Base-by-base conservation (phyloP, 1,140 invertebrate species). In the Apis florea region DNA sequence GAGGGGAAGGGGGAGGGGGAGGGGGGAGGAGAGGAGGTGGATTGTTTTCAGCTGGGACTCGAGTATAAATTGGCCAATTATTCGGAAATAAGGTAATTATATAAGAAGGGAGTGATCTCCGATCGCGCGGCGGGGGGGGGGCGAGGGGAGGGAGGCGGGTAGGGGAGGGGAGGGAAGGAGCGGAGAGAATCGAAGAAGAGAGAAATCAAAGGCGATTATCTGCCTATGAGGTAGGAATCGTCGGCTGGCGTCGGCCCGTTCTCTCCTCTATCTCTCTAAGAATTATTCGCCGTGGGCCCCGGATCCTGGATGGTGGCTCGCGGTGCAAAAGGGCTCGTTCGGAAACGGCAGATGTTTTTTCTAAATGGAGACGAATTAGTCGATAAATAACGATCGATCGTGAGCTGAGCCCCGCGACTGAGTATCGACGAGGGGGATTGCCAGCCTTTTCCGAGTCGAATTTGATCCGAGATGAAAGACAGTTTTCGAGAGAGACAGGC, bases 31-130 rank as follows among this genome's bases (percentile, higher is more conserved):
- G 90, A 85, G 89, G 87, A 91, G 89, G 89, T 87, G 91, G 92
- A 93, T 93, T 93, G 92, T 93, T 93, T 93, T 93, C 92, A 93
- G 92, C 92, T 93, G 92, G 91, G 90, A 93, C 92, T 93, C 92
- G 92, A 93, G 93, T 93, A 93, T 93, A 93, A 93, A 93, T 93
- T 93, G 93, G 92, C 92, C 92, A 93, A 93, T 93, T 93, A 93
- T 93, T 93, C 92, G 93, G 92, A 93, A 93, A 93, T 93, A 93
- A 93, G 92, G 92, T 93, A 93, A 93, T 93, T 93, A 93, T 92
- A 93, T 93, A 93, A 93, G 91, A 92, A 92, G 92, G 90, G 92
- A 93, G 91, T 93, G 92, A 93, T 93, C 92, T 92, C 88, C 88
- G 89, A 91, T 91, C 87, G 84, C 87, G 77, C 87, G 86, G 87